Base-by-base conservation (phyloP, 2,113 vertebrate species). In the Pomatorhinus ruficollis region DNA sequence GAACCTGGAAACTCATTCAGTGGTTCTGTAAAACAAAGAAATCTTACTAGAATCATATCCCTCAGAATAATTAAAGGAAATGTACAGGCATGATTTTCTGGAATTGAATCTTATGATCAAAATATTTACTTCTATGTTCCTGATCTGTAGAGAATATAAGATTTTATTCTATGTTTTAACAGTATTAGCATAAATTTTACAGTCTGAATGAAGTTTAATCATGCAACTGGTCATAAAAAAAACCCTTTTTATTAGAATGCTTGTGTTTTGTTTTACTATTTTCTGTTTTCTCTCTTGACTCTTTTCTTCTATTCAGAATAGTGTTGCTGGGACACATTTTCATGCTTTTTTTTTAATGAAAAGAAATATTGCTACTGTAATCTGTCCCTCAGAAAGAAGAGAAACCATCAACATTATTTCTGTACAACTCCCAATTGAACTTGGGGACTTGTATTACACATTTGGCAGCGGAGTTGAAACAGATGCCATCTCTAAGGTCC, bases 401-500 rank as follows among this genome's bases (percentile, higher is more conserved):
- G 79, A 81, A 37, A 81, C 15, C 28, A 65, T 88, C 92, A 77
- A 63, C 61, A 60, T 84, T 83, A 71, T 89, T 93, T 95, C 31
- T 8, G 5, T 86, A 93, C 30, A 90, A 54, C 47, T 96, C 49
- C 64, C 66, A 84, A 75, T 90, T 93, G 93, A 97, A 91, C 49
- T 54, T 54, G 16, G 59, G 56, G 54, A 82, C 77, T 93, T 95
- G 64, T 87, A 83, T 86, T 92, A 91, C 31, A 65, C 20, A 87
- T 94, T 97, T 93, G 78, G 79, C 79, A 97, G 53, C 22, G 90
- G 39, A 83, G 10, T 23, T 87, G 57, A 89, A 91, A 77, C 89
- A 96, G 83, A 96, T 97, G 70, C 12, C 60, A 93, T 81, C 45
- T 97, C 59, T 63, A 93, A 94, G 90, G 70, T 96, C 83, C 84